Base-by-base conservation (phyloP, 2,113 vertebrate genomes). In the Chlorodrepanis virens region DNA sequence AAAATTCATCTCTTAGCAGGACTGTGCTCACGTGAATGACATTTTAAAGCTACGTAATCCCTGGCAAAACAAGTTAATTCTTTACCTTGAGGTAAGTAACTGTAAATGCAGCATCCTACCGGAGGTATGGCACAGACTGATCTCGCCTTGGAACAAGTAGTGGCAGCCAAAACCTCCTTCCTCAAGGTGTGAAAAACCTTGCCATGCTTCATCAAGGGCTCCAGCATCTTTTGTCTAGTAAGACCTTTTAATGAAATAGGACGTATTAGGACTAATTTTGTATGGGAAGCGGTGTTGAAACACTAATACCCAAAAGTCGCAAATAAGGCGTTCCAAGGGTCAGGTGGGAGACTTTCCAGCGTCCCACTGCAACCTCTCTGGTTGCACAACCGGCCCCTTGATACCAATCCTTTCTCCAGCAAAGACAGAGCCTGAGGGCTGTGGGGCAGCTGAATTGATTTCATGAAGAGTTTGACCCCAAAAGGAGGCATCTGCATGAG, bases 21-120 rank as follows among this genome's bases (percentile, higher is more conserved):
- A 71, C 53, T 1, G 0, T 11, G 21, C 40, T 91, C 90, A 94
- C 0, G 0, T 24, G 49, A 93, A 83, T 78, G 59, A 87, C 60
- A 50, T 89, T 94, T 93, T 83, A 6, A 83, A 80, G 33, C 84
- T 67, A 87, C 1, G 4, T 61, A 93, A 96, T 96, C 87, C 67
- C 33, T 86, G 75, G 74, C 53, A 93, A 95, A 90, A 91, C 80
- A 94, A 81, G 59, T 59, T 67, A 67, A 44, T 92, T 57, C 76
- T 95, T 88, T 83, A 71, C 60, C 77, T 94, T 56, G 53, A 87
- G 83, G 80, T 90, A 94, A 68, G 22, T 69, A 97, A 89, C 87
- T 82, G 86, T 82, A 84, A 75, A 67, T 37, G 49, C 53, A 94
- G 65, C 64, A 92, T 61, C 47, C 57, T 89, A 87, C 40, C 70